Evolutionary conservation across 2,797 vertebrate species (phyloP).

Genomic region (Rhabdomys pumilio): DNA sequence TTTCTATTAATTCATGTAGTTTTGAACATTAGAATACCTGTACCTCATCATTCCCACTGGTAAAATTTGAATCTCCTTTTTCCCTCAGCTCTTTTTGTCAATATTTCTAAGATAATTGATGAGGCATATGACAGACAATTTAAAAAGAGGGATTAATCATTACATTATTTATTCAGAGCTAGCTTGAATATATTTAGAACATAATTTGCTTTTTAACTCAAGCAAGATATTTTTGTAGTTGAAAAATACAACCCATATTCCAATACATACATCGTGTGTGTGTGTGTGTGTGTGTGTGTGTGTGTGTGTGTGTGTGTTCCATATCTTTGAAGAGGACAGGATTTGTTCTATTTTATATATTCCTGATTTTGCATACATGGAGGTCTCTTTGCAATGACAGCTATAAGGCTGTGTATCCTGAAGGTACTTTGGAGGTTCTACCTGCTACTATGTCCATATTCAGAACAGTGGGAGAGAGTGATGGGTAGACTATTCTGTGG

Average conservation of each 20-base stretch:
- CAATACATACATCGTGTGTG: not conserved
- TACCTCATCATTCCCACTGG: not conserved
- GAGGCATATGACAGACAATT: not conserved
- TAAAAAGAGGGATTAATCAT: slow-evolving; percentile 45
- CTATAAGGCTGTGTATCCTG: not conserved
- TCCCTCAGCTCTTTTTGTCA: not conserved
- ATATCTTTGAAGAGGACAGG: not conserved
- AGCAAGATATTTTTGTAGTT: slow-evolving; percentile 37
- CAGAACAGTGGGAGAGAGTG: not conserved
- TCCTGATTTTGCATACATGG: not conserved
- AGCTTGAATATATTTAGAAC: slow-evolving; percentile 6
- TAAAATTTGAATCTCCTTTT: not conserved
- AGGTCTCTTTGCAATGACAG: not conserved
- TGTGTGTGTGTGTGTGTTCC: not conserved
- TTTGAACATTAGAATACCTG: not conserved
- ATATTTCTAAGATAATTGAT: not conserved
- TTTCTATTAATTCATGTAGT: not conserved
- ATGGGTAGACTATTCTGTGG: not conserved
- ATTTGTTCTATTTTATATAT: not conserved
- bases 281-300: not conserved
- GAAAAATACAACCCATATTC: not conserved
- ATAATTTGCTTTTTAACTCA: slow-evolving; percentile 43
- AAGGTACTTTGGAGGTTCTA: not conserved
- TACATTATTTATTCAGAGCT: not conserved
- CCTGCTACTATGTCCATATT: not conserved